Percentiles rank a stretch among this genome's conserved stretches.
phyloP scores from a whole-genome alignment of 2,797 vertebrate genomes.

The Rachycentron canadum region DNA sequence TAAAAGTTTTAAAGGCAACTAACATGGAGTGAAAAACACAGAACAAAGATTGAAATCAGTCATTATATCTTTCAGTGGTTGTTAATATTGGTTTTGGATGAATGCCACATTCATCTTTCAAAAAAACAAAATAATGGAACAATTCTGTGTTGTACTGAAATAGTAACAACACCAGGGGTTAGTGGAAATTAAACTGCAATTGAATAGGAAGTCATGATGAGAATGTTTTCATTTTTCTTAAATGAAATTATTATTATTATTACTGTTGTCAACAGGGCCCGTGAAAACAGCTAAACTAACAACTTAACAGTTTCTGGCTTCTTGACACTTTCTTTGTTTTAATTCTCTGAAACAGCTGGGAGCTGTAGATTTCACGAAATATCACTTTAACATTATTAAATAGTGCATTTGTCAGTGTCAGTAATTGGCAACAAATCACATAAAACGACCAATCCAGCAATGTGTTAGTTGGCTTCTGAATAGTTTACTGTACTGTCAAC shows the following conservation, averaged over 20 bases:
- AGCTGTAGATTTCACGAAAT: neutral
- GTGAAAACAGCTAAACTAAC: neutral
- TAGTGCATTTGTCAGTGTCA: neutral
- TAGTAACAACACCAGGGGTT: neutral
- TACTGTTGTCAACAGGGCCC: neutral
- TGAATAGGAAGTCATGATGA: neutral
- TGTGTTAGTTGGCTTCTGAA: neutral
- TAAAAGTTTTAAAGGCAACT: neutral
- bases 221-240: neutral
- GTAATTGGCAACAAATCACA: neutral
- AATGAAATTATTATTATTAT: neutral
- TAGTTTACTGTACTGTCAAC: neutral
- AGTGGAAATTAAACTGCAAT: neutral
- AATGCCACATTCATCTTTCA: neutral
- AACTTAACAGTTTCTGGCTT: neutral
- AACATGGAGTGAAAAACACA: neutral
- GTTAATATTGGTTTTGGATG: neutral
- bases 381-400: neutral
- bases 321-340: neutral
- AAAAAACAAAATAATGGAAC: neutral
- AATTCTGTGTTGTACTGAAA: neutral
- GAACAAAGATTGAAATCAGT: neutral
- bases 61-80: neutral
- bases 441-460: slow-evolving; percentile 5
- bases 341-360: neutral